Conservation (phyloP, 2,113 vertebrate species). For the pig (Sus scrofa) region T2T-Sscrofa CM000826.6:148533001-148533500, state of each 20-base stretch:
- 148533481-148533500: not conserved
- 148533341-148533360: conserved; percentile 99
- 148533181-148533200: conserved; percentile 5
- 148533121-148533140: no score
- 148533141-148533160: no score
- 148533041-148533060: no score
- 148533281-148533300: conserved; percentile 8
- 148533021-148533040: no score
- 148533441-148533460: conserved; percentile 89
- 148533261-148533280: conserved; percentile 68
- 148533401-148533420: conserved; percentile 99
- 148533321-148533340: conserved; percentile 97
- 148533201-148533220: conserved; percentile 59
- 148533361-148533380: conserved; percentile 99
- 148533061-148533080: no score
- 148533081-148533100: no score
- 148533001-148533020: no score
- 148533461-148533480: not conserved
- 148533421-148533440: conserved; percentile 98
- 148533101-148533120: no score
- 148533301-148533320: conserved; percentile 46
- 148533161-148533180: no score
- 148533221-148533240: conserved; percentile 1
- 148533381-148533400: conserved; percentile 98
- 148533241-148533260: conserved; percentile 44